Conservation (phyloP, 2,888 invertebrate genomes). For the Cataglyphis rosenhaueri region DNA sequence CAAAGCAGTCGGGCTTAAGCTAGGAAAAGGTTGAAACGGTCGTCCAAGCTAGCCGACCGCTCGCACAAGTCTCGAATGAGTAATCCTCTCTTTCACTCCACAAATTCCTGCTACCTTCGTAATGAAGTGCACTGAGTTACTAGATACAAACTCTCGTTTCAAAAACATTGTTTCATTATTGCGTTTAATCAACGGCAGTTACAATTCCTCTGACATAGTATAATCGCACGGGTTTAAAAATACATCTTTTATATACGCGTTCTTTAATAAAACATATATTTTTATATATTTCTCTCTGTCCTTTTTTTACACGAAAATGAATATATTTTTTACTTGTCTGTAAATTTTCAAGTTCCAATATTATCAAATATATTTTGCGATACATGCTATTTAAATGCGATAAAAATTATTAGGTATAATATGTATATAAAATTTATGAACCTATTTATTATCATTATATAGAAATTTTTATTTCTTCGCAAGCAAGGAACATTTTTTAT, state of each 20-base stretch:
- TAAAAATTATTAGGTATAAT: neutral
- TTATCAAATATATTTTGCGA: neutral
- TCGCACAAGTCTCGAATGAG: constrained; percentile 21
- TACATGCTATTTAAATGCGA: neutral
- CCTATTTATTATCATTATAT: neutral
- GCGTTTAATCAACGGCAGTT: neutral
- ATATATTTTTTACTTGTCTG: neutral
- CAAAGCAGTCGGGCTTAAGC: constrained; percentile 33
- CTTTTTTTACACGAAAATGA: no score
- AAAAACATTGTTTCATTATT: neutral
- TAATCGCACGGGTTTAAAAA: neutral
- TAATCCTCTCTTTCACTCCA: constrained; percentile 24
- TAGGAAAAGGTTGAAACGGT: neutral
- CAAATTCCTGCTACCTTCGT: constrained; percentile 21
- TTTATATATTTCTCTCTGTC: neutral
- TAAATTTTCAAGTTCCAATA: neutral
- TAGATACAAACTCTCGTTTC: constrained; percentile 7
- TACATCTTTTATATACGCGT: neutral
- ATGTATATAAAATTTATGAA: neutral
- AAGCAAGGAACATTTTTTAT: neutral
- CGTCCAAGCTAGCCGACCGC: constrained; percentile 7
- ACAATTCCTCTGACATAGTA: neutral
- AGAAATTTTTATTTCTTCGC: neutral
- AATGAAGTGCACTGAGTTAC: constrained; percentile 12
- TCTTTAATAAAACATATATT: neutral